Evolutionary conservation across 2,113 vertebrate species (phyloP).

Genomic region (Misgurnus mizolepis): DNA sequence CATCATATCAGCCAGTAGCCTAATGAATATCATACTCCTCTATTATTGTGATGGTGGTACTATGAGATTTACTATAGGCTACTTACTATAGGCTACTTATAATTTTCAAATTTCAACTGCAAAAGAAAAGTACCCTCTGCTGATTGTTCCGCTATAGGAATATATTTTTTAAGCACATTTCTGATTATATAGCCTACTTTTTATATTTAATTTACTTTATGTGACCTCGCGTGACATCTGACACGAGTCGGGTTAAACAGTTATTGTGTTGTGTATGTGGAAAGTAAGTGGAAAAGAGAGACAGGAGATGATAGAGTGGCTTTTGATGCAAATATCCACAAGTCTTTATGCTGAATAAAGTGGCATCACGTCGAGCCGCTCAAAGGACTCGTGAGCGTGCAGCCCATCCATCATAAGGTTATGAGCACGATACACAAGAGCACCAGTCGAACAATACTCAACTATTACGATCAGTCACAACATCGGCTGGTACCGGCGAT

Average conservation of each 20-base stretch:
- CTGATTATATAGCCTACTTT: neutral
- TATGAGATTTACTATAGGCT: neutral
- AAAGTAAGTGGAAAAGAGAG: slow-evolving; percentile 25
- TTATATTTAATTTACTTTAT: neutral
- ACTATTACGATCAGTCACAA: slow-evolving; percentile 17
- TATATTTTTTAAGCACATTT: too few species aligned
- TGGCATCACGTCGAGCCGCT: slow-evolving; percentile 35
- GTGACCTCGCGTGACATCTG: slow-evolving; percentile 18
- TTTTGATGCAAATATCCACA: slow-evolving; percentile 74
- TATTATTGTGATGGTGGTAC: neutral
- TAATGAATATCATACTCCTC: neutral
- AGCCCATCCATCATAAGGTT: slow-evolving; percentile 50
- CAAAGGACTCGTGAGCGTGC: slow-evolving; percentile 33
- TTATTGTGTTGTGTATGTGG: slow-evolving; percentile 4
- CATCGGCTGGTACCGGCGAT: slow-evolving; percentile 23
- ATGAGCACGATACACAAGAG: neutral
- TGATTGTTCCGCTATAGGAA: neutral
- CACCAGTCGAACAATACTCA: slow-evolving; percentile 27
- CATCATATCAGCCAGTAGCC: neutral
- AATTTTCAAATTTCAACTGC: neutral
- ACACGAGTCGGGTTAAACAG: slow-evolving; percentile 3
- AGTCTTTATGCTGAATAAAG: slow-evolving; percentile 25
- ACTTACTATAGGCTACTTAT: neutral
- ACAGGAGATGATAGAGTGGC: slow-evolving; percentile 70
- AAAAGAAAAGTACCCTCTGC: neutral